Evolutionary conservation across 2,888 invertebrate species (phyloP).

Genomic region (Crossocerus cetratus): DNA sequence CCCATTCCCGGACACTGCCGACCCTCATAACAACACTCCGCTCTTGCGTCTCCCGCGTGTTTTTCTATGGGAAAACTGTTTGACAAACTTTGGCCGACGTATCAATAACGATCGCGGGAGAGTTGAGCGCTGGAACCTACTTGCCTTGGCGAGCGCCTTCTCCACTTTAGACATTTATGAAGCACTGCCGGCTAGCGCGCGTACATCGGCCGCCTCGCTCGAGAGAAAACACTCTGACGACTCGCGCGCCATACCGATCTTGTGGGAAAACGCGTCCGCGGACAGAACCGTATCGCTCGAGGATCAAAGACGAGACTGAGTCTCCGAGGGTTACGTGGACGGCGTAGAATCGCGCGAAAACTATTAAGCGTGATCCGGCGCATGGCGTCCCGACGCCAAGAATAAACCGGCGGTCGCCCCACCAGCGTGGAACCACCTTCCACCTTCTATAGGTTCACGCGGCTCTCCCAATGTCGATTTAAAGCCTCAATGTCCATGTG

Average conservation of each 20-base stretch:
- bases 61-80: too few relatives aligned
- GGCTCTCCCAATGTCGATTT: conserved; percentile 29
- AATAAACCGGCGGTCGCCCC: conserved; percentile 69
- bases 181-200: conserved; percentile 3
- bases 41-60: too few relatives aligned
- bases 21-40: background rate
- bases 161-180: background rate
- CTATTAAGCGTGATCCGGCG: conserved; percentile 60
- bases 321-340: conserved; percentile 15
- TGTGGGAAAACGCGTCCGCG: background rate
- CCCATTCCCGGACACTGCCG: background rate
- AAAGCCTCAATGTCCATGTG: background rate
- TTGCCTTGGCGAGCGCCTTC: background rate
- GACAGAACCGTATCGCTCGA: conserved; percentile 18
- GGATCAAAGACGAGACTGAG: conserved; percentile 56
- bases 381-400: conserved; percentile 67
- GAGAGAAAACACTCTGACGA: conserved; percentile 28
- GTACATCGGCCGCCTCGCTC: background rate
- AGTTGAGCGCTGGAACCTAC: background rate
- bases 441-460: conserved; percentile 34
- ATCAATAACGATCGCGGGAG: background rate
- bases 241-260: conserved; percentile 26
- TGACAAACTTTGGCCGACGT: too few relatives aligned
- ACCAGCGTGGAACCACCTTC: conserved; percentile 56
- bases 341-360: conserved; percentile 65